Evolutionary conservation across 2,888 invertebrate species (phyloP), one percentile per base, ranked within the genome.

Genomic region (Agonopterix heracliana): DNA sequence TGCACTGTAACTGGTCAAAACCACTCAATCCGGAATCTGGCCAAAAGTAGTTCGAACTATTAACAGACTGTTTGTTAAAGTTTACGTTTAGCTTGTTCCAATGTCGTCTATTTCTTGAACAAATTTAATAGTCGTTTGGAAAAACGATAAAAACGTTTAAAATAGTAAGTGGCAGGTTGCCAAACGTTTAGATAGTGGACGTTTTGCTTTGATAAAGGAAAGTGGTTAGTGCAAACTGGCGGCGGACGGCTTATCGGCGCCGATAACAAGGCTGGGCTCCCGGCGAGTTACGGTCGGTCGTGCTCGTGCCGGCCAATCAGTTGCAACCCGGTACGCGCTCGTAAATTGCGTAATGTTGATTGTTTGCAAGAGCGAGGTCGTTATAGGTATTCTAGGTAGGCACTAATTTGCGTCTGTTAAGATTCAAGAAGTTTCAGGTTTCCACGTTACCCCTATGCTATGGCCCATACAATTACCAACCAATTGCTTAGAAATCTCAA

Each of bases 141-240:
- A 11, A 40, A 40, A 40, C 11, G 11, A 40, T 40, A 11, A 11
- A 40, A 38, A 40, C 1, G 11, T 11, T 40, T 40, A 26, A 26
- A 26, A 26, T 26, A 26, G 26, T 26, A 26, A 26, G 26, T 63
- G 61, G 63, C 61, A 50, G 46, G 56, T 48, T 50, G 59, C 63
- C 66, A 68, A 56, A 54, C 50, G 52, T 55, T 66, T 48, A 45
- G 48, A 50, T 26, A 26, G 26, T 49, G 53, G 48, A 43, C 38
- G 61, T 63, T 68, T 66, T 63, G 59, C 56, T 57, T 56, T 63
- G 69, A 70, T 72, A 70, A 66, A 64, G 38, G 63, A 63, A 65
- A 68, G 58, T 64, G 55, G 61, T 61, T 56, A 58, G 54, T 64
- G 49, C 56, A 61, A 68, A 66, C 57, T 60, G 56, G 58, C 56